Evolutionary conservation across 1,140 invertebrate species (phyloP), one percentile per base, ranked within the genome.

Genomic region (Atopsyche davidsoni): DNA sequence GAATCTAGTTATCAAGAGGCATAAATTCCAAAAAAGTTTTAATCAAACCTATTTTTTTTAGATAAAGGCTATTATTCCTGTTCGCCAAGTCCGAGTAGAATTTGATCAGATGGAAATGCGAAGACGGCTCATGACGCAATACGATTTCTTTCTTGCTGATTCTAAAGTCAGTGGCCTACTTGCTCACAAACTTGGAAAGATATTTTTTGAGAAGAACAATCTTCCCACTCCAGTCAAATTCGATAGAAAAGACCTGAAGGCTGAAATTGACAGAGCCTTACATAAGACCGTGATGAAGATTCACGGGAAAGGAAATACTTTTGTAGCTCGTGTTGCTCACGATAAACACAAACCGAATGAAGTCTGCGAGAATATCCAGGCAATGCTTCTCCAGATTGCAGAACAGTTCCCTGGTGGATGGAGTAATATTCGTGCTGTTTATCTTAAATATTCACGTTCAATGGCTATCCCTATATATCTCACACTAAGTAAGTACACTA

Each of bases 101-200:
- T 82, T 79, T 65, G 75, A 78, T 57, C 80, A 81, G 25, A 82
- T 69, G 67, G 82, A 84, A 65, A 61, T 80, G 59, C 80, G 77
- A 61, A 66, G 73, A 17, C 77, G 79, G 55, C 63, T 85, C 1
- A 59, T 78, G 3, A 74, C 71, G 16, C 75, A 77, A 47, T 80
- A 82, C 62, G 82, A 85, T 60, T 66, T 72, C 23, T 83, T 83
- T 50, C 69, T 85, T 46, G 72, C 76, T 3, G 82, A 84, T 62
- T 78, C 76, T 23, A 71, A 72, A 64, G 77, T 85, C 6, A 60
- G 75, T 38, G 80, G 75, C 14, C 77, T 81, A 55, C 64, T 82
- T 2, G 72, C 75, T 11, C 76, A 81, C 53, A 63, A 79, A 31
- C 62, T 83, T 3, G 81, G 82, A 19, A 79, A 75, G 58, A 70